Conservation (phyloP, 2,888 invertebrate genomes). For the Argyra leucocephala region DNA sequence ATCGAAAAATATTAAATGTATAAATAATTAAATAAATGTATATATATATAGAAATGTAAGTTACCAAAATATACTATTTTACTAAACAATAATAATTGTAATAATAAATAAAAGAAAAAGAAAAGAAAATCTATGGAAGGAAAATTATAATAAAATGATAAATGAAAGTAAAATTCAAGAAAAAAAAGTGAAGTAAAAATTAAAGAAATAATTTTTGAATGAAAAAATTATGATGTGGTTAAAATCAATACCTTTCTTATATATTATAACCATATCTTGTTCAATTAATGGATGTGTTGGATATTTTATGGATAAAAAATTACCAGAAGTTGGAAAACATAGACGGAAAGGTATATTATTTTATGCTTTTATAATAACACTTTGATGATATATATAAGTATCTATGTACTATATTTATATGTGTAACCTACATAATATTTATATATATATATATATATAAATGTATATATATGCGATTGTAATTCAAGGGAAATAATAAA, state of each 20-base stretch:
- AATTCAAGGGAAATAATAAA: too few relatives aligned
- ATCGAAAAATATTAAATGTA: background rate
- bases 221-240: background rate
- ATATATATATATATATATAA: too few relatives aligned
- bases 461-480: too few relatives aligned
- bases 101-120: background rate
- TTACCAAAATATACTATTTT: background rate
- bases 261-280: slow-evolving; percentile 3
- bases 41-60: background rate
- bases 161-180: background rate
- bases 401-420: too few relatives aligned
- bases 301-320: slow-evolving; percentile 4
- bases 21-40: background rate
- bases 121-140: background rate
- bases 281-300: slow-evolving; percentile 6
- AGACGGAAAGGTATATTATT: background rate
- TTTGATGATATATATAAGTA: too few relatives aligned
- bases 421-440: too few relatives aligned
- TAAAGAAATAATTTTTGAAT: background rate
- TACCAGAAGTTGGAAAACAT: slow-evolving; percentile 3
- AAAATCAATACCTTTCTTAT: slow-evolving; percentile 1
- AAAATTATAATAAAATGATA: background rate
- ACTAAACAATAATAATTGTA: background rate
- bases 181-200: background rate
- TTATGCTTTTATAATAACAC: too few relatives aligned